Evolutionary conservation across 2,797 vertebrate species (phyloP), one percentile per base, ranked within the genome.

Genomic region (Echeneis naucrates): DNA sequence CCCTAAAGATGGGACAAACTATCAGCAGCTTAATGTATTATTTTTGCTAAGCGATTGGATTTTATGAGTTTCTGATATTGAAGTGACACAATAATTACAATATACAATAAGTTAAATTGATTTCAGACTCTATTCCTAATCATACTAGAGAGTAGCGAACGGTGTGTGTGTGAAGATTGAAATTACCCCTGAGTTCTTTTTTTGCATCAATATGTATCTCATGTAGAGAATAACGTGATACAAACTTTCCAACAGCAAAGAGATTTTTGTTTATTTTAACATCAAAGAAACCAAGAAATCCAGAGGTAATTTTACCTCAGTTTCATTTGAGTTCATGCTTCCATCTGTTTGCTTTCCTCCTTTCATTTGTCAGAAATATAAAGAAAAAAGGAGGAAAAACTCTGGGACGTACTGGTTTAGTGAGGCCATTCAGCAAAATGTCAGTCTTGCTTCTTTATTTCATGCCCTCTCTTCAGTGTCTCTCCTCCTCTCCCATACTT

Each of bases 391-490:
- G 11, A 42, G 23, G 48, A 48, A 48, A 48, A 24, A 16, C 19
- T 67, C 19, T 2, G 8, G 47, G 57, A 59, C 2, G 17, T 63
- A 44, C 37, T 32, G 53, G 23, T 50, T 75, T 57, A 42, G 37
- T 1, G 17, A 76, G 63, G 84, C 64, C 75, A 44, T 62, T 51
- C 2, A 35, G 59, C 64, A 67, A 68, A 79, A 60, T 56, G 16
- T 62, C 61, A 24, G 24, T 9, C 59, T 75, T 68, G 3, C 48
- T 64, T 42, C 53, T 2, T 37, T n/a, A 17, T 54, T 67, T 64
- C 7, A 60, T 66, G 61, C 68, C 50, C 0, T 56, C 42, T 47
- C n/a, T 52, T 54, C 59, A 17, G 26, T 24, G 52, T 74, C 53
- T 32, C 56, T 42, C 61, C 55, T 59, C 52, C 44, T 24, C 11